Evolutionary conservation across 2,888 invertebrate species (phyloP), one percentile per base, ranked within the genome.

Genomic region (Leucozona laternaria): DNA sequence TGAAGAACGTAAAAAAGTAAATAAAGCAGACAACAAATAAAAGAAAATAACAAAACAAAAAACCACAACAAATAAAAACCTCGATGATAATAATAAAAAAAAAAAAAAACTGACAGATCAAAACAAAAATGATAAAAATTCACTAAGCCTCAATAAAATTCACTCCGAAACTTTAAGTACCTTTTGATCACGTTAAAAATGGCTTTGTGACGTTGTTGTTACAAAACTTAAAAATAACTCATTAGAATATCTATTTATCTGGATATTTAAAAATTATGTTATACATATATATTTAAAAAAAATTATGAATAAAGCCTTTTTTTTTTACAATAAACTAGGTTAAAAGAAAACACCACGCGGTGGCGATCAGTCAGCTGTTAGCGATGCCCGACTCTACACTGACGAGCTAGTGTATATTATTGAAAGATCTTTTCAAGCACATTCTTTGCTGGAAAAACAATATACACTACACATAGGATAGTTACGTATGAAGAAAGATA

Each of bases 331-430:
- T n/a, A n/a, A n/a, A 58, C 15, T 37, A 53, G 55, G 34, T 79
- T 70, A 60, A 66, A 37, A 31, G 45, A 48, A 31, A 31, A 37
- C 25, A 71, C 70, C 75, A 71, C 75, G 75, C 75, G 57, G 57
- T 31, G 20, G 11, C 20, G 25, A 50, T 60, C 34, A 58, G 50
- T 76, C 83, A 84, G 83, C 83, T 84, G 83, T 84, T 75, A 17
- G 62, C 45, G 31, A 79, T 64, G 70, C 40, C 17, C 43, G 48
- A 57, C 57, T 20, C 57, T n/a, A 15, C 40, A 48, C 45, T 79
- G 66, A 48, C 37, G 45, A 50, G 25, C 22, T n/a, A 20, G 45
- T 31, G 11, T 53, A 53, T 53, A 53, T 53, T 53, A 28, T 53
- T 70, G 28, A 57, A 57, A 37, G 55, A 22, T 31, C 8, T 45